Base-by-base conservation (phyloP, 1,140 invertebrate genomes). In the Sinella curviseta region DNA sequence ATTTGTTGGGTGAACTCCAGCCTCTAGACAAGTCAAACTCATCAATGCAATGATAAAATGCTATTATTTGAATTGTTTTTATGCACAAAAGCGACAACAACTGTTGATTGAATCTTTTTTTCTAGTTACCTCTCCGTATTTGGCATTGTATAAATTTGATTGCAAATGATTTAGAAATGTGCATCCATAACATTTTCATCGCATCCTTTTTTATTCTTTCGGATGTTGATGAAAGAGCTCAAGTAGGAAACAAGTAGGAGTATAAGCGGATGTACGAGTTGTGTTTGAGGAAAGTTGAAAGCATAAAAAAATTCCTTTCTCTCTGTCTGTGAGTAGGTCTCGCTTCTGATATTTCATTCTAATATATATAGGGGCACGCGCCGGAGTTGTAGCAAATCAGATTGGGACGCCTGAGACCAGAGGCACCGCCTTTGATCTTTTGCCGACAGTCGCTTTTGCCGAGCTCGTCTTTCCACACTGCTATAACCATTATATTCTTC, bases 381-480 rank as follows among this genome's bases (percentile, higher is more conserved):
- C 83, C 80, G 48, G 78, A 79, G 79, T 83, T 82, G 83, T 83
- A 83, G 83, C 83, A 83, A 83, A 83, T 83, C 83, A 82, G 83
- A 83, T 83, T 83, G 83, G 82, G 82, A 83, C 79, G 78, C 78
- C 77, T 78, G 82, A 81, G 80, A 81, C 78, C 82, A 78, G 76
- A 82, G 81, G 82, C 76, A 81, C 81, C 81, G 83, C 83, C 83
- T 83, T 83, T 83, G 83, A 83, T 82, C 79, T 83, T 83, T 82
- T 82, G 83, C 83, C 83, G 83, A 83, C 83, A 83, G 80, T 83
- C 80, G 80, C 82, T 79, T 74, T 81, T 60, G 65, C 31, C 65
- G 65, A 70, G 65, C 24, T 70, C 26, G 30, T 26, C 16, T 65
- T 65, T 16, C 57, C 26, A 16, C 57, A n/a, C 65, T 70, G 12